Conservation (phyloP, 1,140 invertebrate genomes). For the Trachymyrmex cornetzi region DNA sequence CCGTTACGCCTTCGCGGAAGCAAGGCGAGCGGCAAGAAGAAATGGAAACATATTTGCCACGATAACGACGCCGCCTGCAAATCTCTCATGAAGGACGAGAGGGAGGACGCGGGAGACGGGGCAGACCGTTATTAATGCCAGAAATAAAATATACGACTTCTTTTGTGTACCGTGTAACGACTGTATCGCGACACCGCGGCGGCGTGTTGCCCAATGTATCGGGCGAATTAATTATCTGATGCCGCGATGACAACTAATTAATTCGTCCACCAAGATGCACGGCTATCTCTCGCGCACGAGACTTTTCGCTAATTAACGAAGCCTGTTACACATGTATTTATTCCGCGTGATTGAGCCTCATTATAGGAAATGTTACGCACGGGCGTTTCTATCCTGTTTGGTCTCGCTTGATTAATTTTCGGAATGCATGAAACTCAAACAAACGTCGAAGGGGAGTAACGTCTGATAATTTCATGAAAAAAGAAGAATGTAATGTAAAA, state of each 20-base stretch:
- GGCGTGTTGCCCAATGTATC: not conserved
- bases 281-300: not conserved
- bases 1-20: slow-evolving; percentile 74
- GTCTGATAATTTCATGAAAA: not conserved
- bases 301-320: slow-evolving; percentile 49
- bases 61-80: slow-evolving; percentile 68
- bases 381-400: not conserved
- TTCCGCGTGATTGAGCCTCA: slow-evolving; percentile 22
- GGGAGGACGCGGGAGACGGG: not conserved
- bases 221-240: slow-evolving; percentile 33
- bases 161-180: slow-evolving; percentile 20
- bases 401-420: not conserved
- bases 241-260: slow-evolving; percentile 55
- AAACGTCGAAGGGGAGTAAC: not conserved
- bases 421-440: not conserved
- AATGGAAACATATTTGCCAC: slow-evolving; percentile 72
- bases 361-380: not conserved
- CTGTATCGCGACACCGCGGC: slow-evolving; percentile 6
- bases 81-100: slow-evolving; percentile 23
- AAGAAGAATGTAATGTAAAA: not conserved
- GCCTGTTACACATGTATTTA: slow-evolving; percentile 32
- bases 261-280: slow-evolving; percentile 44
- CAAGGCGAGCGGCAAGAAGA: slow-evolving; percentile 66
- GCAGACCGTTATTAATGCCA: slow-evolving; percentile 39
- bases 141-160: slow-evolving; percentile 56